Conservation (phyloP, 2,888 invertebrate species). For the Polietes domitor region DNA sequence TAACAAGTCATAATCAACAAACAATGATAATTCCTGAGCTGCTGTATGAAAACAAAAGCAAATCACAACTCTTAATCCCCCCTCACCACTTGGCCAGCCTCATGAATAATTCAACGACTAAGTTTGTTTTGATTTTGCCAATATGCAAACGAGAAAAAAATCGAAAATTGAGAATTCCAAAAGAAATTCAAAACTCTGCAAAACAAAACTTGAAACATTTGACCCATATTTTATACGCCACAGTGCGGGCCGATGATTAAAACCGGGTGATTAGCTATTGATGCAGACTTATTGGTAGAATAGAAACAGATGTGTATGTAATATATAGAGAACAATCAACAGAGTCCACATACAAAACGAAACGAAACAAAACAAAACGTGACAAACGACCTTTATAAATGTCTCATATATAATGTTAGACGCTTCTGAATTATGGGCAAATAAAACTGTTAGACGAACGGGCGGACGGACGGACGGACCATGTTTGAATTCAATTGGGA, state of each 20-base stretch:
- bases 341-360: constrained; percentile 14
- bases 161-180: not conserved
- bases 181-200: not conserved
- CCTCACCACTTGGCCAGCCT: not conserved
- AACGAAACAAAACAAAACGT: constrained; percentile 45
- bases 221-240: constrained; percentile 49
- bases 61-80: not conserved
- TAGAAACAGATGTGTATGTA: not conserved
- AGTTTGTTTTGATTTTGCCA: constrained; percentile 8
- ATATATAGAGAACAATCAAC: too few species aligned
- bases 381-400: constrained; percentile 46
- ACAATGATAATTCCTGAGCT: not conserved
- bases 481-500: not conserved
- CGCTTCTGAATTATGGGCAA: constrained; percentile 29
- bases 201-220: constrained; percentile 47
- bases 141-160: constrained; percentile 19
- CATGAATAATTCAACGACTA: not conserved
- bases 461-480: constrained; percentile 16
- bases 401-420: constrained; percentile 6
- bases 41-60: constrained; percentile 44
- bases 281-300: constrained; percentile 4
- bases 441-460: constrained; percentile 45
- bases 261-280: constrained; percentile 49
- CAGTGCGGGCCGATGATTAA: constrained; percentile 29
- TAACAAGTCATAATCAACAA: constrained; percentile 31